Conservation (phyloP, 1,140 invertebrate species). For the Gryllus bimaculatus region DNA sequence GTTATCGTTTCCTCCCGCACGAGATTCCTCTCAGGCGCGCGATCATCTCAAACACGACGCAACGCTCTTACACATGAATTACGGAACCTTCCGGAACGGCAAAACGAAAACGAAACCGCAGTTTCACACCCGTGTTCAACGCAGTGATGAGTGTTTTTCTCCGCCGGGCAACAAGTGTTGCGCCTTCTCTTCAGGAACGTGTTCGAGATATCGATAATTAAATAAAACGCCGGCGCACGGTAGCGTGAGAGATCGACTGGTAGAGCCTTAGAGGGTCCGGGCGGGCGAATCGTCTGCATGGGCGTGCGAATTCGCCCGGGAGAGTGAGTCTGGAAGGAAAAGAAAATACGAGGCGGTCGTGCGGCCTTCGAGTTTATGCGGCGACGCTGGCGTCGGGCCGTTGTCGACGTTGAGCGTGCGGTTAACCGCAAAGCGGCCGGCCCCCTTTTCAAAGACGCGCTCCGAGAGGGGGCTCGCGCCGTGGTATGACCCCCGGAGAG, state of each 20-base stretch:
- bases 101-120: not conserved
- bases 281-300: not conserved
- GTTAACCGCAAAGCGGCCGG: not conserved
- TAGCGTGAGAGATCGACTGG: not conserved
- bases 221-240: not conserved
- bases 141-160: not conserved
- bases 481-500: too few species aligned
- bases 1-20: too few species aligned
- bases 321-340: not conserved
- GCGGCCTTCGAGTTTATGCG: not conserved
- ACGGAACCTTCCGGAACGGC: not conserved
- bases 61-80: not conserved
- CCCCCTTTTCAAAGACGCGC: not conserved
- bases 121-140: not conserved
- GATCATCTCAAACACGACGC: not conserved
- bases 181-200: not conserved
- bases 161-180: not conserved
- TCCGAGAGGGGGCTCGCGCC: too few species aligned
- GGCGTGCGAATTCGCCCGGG: not conserved
- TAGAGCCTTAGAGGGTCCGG: not conserved
- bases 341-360: not conserved
- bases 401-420: not conserved
- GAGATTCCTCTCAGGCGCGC: too few species aligned
- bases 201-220: not conserved
- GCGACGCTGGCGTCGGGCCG: not conserved